These are phyloP conservation scores for Phaethon lepturus DNA, from an alignment of 2,113 vertebrate genomes.

Conservation along the genomic window DNA sequence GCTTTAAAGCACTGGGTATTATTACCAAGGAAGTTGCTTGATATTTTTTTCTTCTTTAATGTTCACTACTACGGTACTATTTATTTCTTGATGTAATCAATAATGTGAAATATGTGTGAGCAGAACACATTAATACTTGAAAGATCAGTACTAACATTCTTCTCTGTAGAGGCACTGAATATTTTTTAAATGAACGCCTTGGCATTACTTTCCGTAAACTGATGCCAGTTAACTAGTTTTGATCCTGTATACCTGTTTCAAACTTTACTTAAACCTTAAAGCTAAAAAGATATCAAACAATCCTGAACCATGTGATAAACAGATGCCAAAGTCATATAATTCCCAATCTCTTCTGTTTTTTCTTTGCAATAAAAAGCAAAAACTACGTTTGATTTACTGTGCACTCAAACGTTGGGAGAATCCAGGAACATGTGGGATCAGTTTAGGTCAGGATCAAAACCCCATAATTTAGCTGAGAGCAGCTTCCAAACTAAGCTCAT, in stretches of 20 bases:
- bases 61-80: not conserved
- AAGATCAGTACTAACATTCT: not conserved
- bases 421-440: constrained; percentile 62
- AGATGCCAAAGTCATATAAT: constrained; percentile 23
- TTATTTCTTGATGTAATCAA: not conserved
- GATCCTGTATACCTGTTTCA: not conserved
- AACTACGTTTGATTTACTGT: constrained; percentile 44
- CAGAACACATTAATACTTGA: not conserved
- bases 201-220: not conserved
- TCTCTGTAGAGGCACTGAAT: not conserved
- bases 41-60: not conserved
- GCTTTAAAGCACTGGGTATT: not conserved
- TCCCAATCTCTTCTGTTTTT: constrained; percentile 33
- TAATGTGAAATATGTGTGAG: not conserved
- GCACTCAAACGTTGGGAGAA: constrained; percentile 17
- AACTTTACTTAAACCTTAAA: not conserved
- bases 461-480: constrained; percentile 58
- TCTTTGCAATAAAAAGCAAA: constrained; percentile 51
- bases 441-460: constrained; percentile 67
- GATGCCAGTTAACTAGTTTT: not conserved
- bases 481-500: constrained; percentile 62
- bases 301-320: constrained; percentile 15
- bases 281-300: not conserved
- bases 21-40: not conserved
- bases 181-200: not conserved